A percentile compares a stretch with the other conserved stretches of the same genome.
Evolutionary conservation across 1,140 invertebrate species (phyloP).

Genomic region (Harpegnathos saltator): DNA sequence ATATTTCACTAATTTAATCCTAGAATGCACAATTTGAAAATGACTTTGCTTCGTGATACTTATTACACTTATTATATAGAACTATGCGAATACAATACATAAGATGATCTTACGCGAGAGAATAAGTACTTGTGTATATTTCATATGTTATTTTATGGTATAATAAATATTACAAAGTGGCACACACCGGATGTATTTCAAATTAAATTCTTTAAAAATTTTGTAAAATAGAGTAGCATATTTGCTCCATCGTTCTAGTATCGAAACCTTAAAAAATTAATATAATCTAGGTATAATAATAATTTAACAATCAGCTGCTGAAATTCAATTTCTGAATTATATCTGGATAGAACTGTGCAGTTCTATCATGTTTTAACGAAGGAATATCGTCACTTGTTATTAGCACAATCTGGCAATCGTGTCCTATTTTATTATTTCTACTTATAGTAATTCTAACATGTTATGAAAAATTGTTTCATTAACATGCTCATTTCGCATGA

Average conservation of each 20-base stretch:
- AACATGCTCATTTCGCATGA: neutral
- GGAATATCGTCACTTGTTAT: neutral
- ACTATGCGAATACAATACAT: constrained; percentile 13
- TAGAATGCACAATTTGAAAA: constrained; percentile 1
- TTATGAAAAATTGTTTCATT: neutral
- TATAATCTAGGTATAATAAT: too few relatives aligned
- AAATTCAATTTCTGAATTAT: too few relatives aligned
- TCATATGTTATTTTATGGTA: neutral
- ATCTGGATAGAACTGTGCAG: too few relatives aligned
- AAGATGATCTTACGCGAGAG: constrained; percentile 5
- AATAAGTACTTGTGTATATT: constrained; percentile 8
- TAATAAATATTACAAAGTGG: constrained; percentile 25
- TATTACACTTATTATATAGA: constrained; percentile 18
- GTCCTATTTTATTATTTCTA: constrained; percentile 25
- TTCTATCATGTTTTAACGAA: too few relatives aligned
- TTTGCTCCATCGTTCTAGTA: neutral
- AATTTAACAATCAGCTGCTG: too few relatives aligned
- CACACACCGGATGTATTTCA: neutral
- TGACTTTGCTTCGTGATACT: constrained; percentile 7
- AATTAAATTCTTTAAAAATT: neutral
- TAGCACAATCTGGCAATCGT: neutral
- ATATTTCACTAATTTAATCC: constrained; percentile 8
- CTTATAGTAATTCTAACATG: constrained; percentile 17
- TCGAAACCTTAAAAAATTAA: neutral
- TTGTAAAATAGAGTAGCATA: neutral